Base-by-base conservation (phyloP, 2,888 invertebrate species). In the Tachina lurida region DNA sequence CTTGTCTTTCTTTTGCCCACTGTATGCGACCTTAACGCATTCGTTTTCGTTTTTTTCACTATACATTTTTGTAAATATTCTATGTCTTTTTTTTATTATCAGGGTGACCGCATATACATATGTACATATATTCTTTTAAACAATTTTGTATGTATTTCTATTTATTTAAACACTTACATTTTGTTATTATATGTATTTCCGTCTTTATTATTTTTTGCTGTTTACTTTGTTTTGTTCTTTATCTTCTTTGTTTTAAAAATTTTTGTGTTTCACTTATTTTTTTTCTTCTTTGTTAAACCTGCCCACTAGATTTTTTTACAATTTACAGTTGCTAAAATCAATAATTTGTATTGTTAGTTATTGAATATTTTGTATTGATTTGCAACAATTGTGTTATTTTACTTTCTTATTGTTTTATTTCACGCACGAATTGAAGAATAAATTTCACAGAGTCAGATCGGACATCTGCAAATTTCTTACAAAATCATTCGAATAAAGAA, bases 221-320 rank as follows among this genome's bases (percentile, higher is more conserved):
- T 84, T 58, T 62, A 83, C 86, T 87, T 87, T 88, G 86, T 82
- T 85, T 88, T 81, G 73, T 73, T 86, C 70, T 84, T 80, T 84
- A 79, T 76, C 78, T 86, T 81, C 75, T 84, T 87, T 84, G 83
- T 87, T 84, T 70, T 65, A 81, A 76, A 71, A 67, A 49, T 80
- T 87, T 84, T 80, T 52, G 9, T 58, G 63, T 60, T 73, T 60
- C 56, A 76, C 52, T 75, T 58, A 10, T 31, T 31, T 39, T 76
- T 63, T 71, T 67, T 58, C 56, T 60, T 56, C 68, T 81, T 87
- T 77, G 70, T 74, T 82, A 62, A 49, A 13, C 31, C 31, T 62
- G 45, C 45, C 65, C 68, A 43, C 77, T 60, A 17, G 58, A 60
- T 43, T 58, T 52, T 79, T 62, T 54, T 47, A 65, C 15, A 65